Evolutionary conservation across 2,888 invertebrate species (phyloP).

Genomic region (Exephanes ischioxanthus): DNA sequence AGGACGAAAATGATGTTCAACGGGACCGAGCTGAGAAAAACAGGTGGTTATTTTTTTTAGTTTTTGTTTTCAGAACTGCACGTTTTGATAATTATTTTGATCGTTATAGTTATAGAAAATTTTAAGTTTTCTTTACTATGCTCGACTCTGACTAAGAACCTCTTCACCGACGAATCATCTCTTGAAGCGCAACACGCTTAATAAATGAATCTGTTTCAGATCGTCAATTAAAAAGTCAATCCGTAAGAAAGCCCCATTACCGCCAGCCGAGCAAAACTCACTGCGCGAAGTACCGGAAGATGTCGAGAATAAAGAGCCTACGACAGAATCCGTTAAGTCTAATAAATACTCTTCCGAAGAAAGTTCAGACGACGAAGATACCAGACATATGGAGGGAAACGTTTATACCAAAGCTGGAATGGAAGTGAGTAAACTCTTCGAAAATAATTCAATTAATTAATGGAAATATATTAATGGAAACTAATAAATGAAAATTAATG

Average conservation of each 20-base stretch:
- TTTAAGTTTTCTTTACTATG: background rate
- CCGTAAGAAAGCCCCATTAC: slow-evolving; percentile 80
- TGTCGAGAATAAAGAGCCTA: slow-evolving; percentile 65
- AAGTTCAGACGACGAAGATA: slow-evolving; percentile 89
- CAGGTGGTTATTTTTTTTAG: background rate
- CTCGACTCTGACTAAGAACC: too few relatives aligned
- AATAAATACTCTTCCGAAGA: slow-evolving; percentile 87
- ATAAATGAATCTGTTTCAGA: slow-evolving; percentile 68
- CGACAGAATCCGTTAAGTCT: slow-evolving; percentile 77
- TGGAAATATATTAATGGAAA: background rate
- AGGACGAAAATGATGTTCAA: background rate
- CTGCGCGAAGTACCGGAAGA: slow-evolving; percentile 80
- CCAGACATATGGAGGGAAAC: slow-evolving; percentile 92
- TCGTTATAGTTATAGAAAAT: background rate
- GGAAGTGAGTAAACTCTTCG: slow-evolving; percentile 86
- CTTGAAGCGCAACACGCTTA: background rate
- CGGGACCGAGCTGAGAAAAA: background rate
- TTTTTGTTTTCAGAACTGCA: background rate
- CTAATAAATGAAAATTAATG: too few relatives aligned
- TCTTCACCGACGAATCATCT: too few relatives aligned
- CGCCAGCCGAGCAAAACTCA: slow-evolving; percentile 82
- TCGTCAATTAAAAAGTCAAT: slow-evolving; percentile 82
- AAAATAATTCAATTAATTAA: background rate
- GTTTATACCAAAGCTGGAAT: slow-evolving; percentile 91
- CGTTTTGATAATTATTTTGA: background rate